Evolutionary conservation across 2,888 invertebrate species (phyloP), one percentile per base, ranked within the genome.

Genomic region (Hypena proboscidalis): DNA sequence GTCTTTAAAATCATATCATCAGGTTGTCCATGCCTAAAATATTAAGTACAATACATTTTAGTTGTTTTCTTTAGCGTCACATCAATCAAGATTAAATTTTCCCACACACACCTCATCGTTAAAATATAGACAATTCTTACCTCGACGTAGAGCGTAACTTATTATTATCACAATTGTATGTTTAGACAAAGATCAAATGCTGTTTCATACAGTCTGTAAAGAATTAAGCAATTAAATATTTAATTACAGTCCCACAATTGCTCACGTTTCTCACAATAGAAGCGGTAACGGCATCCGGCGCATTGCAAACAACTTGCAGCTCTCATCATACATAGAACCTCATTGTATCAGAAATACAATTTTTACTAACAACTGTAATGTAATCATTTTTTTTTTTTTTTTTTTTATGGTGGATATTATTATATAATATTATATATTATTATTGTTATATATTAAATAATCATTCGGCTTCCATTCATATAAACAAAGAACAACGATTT

Each of bases 401-500:
- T n/a, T n/a, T n/a, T n/a, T n/a, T n/a, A n/a, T n/a, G n/a, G n/a
- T n/a, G n/a, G n/a, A n/a, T n/a, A n/a, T n/a, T n/a, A n/a, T n/a
- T n/a, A n/a, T n/a, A n/a, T n/a, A n/a, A n/a, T n/a, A n/a, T n/a
- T n/a, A n/a, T n/a, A n/a, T n/a, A n/a, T n/a, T n/a, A n/a, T n/a
- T n/a, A n/a, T n/a, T n/a, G n/a, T n/a, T n/a, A n/a, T n/a, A n/a
- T n/a, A n/a, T n/a, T n/a, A n/a, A n/a, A n/a, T 52, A 52, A 59
- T 54, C 53, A 54, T 65, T 58, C 47, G 39, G 54, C 46, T 67
- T 62, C 45, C 44, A 62, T 61, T 64, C 59, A 53, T 54, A 57
- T 64, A 76, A 70, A 70, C 57, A 57, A 68, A 52, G 67, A 76
- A 75, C 70, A 77, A 74, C 61, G 64, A 70, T 69, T 71, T 70